These are phyloP conservation scores for Drosophila biarmipes DNA, from an alignment of 1,140 invertebrate species.

Conservation along the genomic window DNA sequence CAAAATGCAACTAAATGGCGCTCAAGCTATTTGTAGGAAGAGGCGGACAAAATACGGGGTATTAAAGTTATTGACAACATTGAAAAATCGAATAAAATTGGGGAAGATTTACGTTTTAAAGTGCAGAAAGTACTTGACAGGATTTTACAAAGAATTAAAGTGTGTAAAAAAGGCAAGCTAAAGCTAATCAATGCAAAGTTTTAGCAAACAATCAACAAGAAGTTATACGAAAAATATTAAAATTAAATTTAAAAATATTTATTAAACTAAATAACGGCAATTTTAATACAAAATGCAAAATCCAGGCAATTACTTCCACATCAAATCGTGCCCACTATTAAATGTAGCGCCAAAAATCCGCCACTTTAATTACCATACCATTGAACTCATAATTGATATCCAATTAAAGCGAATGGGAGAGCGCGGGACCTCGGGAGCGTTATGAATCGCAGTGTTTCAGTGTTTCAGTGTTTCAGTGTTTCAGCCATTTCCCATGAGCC, in stretches of 20 bases:
- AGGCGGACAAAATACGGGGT: not conserved
- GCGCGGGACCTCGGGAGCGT: slow-evolving; percentile 11
- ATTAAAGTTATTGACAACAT: not conserved
- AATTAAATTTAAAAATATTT: not conserved
- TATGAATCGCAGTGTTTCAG: slow-evolving; percentile 14
- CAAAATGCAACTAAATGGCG: not conserved
- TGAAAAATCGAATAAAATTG: too few relatives aligned
- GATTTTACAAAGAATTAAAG: too few relatives aligned
- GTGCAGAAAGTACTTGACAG: too few relatives aligned
- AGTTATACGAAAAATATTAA: not conserved
- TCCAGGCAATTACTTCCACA: not conserved
- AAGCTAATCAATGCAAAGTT: too few relatives aligned
- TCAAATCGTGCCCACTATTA: slow-evolving; percentile 1
- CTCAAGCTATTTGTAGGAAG: not conserved
- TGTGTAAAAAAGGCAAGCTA: too few relatives aligned
- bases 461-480: too few relatives aligned
- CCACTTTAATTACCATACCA: slow-evolving; percentile 3
- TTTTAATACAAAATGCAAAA: not conserved
- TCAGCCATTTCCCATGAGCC: slow-evolving; percentile 20
- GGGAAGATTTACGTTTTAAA: too few relatives aligned
- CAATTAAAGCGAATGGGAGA: slow-evolving; percentile 26
- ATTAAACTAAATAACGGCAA: not conserved
- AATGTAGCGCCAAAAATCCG: not conserved
- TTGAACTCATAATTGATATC: slow-evolving; percentile 8
- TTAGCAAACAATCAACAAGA: too few relatives aligned